Percentiles rank a stretch among this genome's conserved stretches.
Evolutionary conservation across 2,113 vertebrate species (phyloP).

Genomic region (Eretmochelys imbricata): DNA sequence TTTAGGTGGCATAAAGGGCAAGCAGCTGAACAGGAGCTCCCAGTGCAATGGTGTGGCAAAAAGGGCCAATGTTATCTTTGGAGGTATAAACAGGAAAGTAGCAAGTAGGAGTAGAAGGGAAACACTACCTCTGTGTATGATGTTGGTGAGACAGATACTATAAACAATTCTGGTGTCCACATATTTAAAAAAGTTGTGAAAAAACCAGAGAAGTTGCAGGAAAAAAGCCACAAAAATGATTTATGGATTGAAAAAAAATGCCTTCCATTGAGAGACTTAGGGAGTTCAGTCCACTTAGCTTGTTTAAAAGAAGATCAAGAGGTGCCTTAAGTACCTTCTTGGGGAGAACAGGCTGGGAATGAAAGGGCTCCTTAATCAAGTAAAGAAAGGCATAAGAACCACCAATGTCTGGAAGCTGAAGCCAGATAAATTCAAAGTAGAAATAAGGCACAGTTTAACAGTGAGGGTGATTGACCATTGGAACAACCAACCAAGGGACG

Average conservation of each 20-base stretch:
- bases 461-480: neutral
- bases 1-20: too few relatives aligned
- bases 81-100: neutral
- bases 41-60: neutral
- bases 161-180: neutral
- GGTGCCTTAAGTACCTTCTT: neutral
- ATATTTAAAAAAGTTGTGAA: neutral
- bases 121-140: neutral
- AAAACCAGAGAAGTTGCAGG: rapidly evolving
- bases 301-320: neutral
- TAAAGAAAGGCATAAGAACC: neutral
- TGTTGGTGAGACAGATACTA: neutral
- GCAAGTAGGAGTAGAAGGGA: neutral
- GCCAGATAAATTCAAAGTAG: too few relatives aligned
- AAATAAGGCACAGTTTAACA: neutral
- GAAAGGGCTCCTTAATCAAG: neutral
- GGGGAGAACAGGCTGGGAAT: neutral
- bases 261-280: neutral
- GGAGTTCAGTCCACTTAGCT: neutral
- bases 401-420: neutral
- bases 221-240: neutral
- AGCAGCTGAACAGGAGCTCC: neutral
- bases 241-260: neutral
- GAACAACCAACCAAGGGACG: neutral
- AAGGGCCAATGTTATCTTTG: neutral